These are phyloP conservation scores for Triplophysa yarkandensis DNA, from an alignment of 2,797 vertebrate genomes.

Conservation along the genomic window DNA sequence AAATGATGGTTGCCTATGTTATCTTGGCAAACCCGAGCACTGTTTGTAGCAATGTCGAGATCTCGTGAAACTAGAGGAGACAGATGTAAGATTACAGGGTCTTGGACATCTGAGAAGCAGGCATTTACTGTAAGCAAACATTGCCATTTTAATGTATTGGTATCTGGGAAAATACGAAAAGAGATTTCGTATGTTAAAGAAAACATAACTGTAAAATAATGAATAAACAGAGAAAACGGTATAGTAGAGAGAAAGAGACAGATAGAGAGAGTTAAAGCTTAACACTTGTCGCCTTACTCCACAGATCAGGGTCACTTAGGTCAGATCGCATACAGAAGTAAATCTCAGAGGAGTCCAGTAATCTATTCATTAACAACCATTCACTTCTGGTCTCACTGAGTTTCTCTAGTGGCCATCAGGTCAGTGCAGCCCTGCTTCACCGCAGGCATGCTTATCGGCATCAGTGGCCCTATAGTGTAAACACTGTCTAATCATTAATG, in stretches of 20 bases:
- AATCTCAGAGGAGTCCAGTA: background rate
- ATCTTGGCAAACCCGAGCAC: background rate
- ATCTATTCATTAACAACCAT: slow-evolving; percentile 19
- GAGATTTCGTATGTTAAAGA: background rate
- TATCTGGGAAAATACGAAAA: background rate
- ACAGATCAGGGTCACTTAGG: slow-evolving; percentile 8
- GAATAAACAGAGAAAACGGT: slow-evolving; percentile 1
- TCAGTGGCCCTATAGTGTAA: background rate
- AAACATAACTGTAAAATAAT: background rate
- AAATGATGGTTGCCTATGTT: background rate
- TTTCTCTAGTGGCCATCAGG: slow-evolving; percentile 2
- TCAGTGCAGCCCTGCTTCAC: background rate
- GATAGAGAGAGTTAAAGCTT: background rate
- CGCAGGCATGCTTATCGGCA: background rate
- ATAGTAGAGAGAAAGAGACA: background rate
- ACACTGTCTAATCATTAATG: slow-evolving; percentile 38
- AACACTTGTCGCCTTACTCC: background rate
- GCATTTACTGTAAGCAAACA: background rate
- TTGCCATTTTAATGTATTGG: background rate
- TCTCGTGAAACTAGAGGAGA: background rate
- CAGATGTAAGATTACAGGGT: background rate
- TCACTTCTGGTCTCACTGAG: background rate
- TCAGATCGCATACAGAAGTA: background rate
- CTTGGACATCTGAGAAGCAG: background rate
- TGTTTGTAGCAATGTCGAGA: background rate